phyloP scores from a whole-genome alignment of 2,888 invertebrate genomes.

The Ichneumoninae sp. region DNA sequence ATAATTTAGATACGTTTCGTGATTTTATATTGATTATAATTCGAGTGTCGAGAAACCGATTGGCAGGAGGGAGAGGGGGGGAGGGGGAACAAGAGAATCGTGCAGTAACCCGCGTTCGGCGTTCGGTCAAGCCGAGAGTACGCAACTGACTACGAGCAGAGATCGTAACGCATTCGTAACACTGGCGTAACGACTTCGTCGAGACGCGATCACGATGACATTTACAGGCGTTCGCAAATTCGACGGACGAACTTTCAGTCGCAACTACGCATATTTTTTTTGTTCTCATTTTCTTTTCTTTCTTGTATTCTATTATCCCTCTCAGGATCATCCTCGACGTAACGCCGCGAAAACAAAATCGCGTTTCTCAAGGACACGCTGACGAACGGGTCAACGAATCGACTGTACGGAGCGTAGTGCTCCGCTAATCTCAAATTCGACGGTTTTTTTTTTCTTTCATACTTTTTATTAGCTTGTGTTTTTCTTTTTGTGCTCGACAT shows the following conservation, averaged over 20 bases:
- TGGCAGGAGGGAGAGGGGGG: conserved; percentile 7
- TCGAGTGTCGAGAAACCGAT: conserved; percentile 47
- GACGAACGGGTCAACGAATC: conserved; percentile 70
- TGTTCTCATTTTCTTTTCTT: conserved; percentile 1
- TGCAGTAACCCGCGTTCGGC: conserved; percentile 19
- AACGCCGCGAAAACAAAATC: conserved; percentile 42
- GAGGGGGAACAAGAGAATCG: background rate
- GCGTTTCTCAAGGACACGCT: conserved; percentile 74
- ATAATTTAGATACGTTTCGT: conserved; percentile 27
- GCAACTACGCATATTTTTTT: conserved; percentile 32
- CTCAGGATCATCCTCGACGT: conserved; percentile 34
- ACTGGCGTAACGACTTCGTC: background rate
- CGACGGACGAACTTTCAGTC: conserved; percentile 47
- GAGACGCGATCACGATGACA: conserved; percentile 41
- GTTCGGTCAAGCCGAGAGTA: conserved; percentile 1
- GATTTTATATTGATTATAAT: conserved; percentile 38
- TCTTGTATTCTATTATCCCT: conserved; percentile 29
- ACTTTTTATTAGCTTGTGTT: conserved; percentile 8
- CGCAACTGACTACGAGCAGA: conserved; percentile 1
- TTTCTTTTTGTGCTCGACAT: conserved; percentile 2
- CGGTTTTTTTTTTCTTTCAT: conserved; percentile 5
- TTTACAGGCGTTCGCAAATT: conserved; percentile 53
- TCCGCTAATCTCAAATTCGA: conserved; percentile 35
- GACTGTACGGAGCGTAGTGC: conserved; percentile 33
- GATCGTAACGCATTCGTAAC: conserved; percentile 54